Conservation (phyloP, 2,797 vertebrate species). For the Mareca penelope region DNA sequence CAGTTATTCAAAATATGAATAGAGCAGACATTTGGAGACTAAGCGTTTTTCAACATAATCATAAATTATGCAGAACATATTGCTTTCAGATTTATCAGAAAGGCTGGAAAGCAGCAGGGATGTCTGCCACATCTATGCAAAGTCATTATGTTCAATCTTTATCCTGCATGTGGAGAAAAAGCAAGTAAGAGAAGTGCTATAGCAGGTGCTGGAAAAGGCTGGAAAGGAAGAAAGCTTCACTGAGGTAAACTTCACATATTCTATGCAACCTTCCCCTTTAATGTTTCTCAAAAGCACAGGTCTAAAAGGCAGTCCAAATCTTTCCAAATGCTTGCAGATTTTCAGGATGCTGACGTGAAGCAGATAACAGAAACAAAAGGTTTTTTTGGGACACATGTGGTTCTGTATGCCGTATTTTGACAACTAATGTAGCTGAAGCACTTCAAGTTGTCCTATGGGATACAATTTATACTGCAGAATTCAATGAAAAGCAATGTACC, state of each 20-base stretch:
- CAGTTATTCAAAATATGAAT: not conserved
- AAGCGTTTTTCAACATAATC: not conserved
- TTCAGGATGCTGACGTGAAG: not conserved
- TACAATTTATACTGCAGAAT: not conserved
- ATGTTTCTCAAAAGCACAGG: not conserved
- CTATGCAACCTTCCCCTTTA: not conserved
- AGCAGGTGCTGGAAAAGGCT: not conserved
- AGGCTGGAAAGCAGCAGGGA: not conserved
- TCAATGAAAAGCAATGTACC: not conserved
- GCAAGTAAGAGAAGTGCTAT: not conserved
- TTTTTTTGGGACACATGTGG: not conserved
- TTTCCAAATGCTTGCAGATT: not conserved
- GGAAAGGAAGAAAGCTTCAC: not conserved
- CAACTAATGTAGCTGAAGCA: not conserved
- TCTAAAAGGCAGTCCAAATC: not conserved
- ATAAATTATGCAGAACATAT: not conserved
- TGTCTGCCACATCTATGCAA: not conserved
- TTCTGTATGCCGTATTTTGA: not conserved
- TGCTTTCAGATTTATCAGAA: constrained; percentile 1
- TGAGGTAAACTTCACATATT: not conserved
- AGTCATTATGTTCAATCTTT: not conserved
- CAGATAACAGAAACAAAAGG: not conserved
- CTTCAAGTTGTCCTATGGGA: not conserved
- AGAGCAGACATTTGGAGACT: not conserved
- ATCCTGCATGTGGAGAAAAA: not conserved